These are phyloP conservation scores for Dasyurus viverrinus DNA, from an alignment of 2,113 vertebrate species.

Conservation along the genomic window DNA sequence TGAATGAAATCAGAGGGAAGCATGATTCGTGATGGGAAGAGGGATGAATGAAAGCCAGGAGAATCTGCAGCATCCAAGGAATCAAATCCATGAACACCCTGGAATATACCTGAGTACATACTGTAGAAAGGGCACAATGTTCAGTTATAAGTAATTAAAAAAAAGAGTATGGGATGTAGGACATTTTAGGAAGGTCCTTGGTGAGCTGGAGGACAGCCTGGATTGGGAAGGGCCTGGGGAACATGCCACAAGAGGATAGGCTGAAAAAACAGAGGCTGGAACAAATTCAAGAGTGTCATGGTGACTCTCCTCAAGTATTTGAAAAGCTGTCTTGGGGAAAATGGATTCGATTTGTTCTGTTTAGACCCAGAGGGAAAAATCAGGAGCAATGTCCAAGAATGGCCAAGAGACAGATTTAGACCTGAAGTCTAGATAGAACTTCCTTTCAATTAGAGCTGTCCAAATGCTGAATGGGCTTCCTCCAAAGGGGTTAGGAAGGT, in stretches of 20 bases:
- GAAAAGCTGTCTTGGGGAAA: background rate
- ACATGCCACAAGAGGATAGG: background rate
- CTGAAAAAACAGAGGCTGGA: background rate
- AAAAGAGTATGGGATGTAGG: background rate
- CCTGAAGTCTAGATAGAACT: background rate
- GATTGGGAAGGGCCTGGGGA: background rate
- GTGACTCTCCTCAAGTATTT: background rate
- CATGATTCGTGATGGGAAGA: constrained; percentile 46
- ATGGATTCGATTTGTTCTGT: background rate
- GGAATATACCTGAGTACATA: background rate
- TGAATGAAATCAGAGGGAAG: constrained; percentile 40
- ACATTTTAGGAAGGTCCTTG: background rate
- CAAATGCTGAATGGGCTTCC: background rate
- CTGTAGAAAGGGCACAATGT: background rate
- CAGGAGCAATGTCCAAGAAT: background rate
- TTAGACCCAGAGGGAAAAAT: background rate
- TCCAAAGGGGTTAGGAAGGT: background rate
- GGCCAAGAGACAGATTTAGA: background rate
- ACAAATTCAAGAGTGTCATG: background rate
- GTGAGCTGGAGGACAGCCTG: background rate
- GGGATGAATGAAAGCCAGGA: background rate
- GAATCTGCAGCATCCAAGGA: constrained; percentile 8
- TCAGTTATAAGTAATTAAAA: background rate
- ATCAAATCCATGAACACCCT: background rate
- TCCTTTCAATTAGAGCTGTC: background rate